Conservation (phyloP, 2,113 vertebrate genomes). For the Hyperoodon ampullatus region DNA sequence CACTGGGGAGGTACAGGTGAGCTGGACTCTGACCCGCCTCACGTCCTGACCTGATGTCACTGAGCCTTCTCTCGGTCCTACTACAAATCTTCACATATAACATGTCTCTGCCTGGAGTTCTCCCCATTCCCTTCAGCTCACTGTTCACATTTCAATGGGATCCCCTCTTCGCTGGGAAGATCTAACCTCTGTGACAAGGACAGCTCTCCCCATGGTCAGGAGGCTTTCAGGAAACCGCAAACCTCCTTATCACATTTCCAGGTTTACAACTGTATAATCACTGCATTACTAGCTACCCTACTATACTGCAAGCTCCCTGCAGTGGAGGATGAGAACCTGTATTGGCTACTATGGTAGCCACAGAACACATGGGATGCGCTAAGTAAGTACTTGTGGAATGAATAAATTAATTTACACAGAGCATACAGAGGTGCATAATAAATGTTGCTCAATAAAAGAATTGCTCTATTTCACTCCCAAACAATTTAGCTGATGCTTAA, state of each 20-base stretch:
- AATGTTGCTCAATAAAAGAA: slow-evolving; percentile 6
- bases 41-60: neutral
- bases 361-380: neutral
- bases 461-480: neutral
- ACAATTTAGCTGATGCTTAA: slow-evolving; percentile 16
- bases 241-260: neutral
- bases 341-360: neutral
- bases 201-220: neutral
- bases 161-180: neutral
- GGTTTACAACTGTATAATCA: neutral
- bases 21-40: no score
- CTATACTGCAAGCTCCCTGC: neutral
- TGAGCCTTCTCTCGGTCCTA: neutral
- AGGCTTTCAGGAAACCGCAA: neutral
- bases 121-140: neutral
- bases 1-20: neutral
- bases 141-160: neutral
- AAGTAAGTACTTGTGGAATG: neutral
- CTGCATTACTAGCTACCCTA: no score
- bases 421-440: neutral
- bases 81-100: neutral
- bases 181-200: neutral
- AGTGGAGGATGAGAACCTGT: neutral
- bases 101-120: neutral
- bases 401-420: neutral